phyloP scores from a whole-genome alignment of 2,888 invertebrate species.

The Lypha dubia region DNA sequence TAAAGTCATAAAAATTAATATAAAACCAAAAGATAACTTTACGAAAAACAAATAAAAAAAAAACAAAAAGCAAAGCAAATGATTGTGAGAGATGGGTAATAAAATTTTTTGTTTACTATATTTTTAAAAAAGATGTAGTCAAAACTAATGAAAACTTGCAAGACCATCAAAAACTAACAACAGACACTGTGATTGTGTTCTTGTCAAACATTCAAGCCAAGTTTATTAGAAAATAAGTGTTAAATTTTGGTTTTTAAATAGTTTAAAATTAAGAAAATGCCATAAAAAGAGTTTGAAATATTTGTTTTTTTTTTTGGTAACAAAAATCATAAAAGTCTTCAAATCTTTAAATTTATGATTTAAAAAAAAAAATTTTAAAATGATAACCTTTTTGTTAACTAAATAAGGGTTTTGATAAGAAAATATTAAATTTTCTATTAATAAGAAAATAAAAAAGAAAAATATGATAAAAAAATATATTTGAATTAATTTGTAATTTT shows the following conservation, averaged over 20 bases:
- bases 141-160: background rate
- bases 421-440: conserved; percentile 47
- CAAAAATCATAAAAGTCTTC: conserved; percentile 52
- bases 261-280: conserved; percentile 59
- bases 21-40: conserved; percentile 2
- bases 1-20: conserved; percentile 68
- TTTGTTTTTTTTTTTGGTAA: conserved; percentile 17
- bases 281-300: conserved; percentile 11
- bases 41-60: background rate
- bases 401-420: conserved; percentile 6
- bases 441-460: background rate
- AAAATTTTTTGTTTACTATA: conserved; percentile 45
- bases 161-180: background rate
- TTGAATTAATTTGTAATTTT: conserved; percentile 53
- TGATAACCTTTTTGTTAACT: conserved; percentile 43
- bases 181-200: background rate
- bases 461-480: conserved; percentile 38
- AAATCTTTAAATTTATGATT: conserved; percentile 70
- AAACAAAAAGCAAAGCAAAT: too few species aligned
- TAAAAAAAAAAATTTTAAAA: background rate
- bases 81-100: conserved; percentile 60
- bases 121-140: background rate
- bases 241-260: conserved; percentile 46
- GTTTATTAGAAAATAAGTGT: conserved; percentile 47
- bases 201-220: background rate